Conservation (phyloP, 2,113 vertebrate genomes). For the Macaca mulatta region DNA sequence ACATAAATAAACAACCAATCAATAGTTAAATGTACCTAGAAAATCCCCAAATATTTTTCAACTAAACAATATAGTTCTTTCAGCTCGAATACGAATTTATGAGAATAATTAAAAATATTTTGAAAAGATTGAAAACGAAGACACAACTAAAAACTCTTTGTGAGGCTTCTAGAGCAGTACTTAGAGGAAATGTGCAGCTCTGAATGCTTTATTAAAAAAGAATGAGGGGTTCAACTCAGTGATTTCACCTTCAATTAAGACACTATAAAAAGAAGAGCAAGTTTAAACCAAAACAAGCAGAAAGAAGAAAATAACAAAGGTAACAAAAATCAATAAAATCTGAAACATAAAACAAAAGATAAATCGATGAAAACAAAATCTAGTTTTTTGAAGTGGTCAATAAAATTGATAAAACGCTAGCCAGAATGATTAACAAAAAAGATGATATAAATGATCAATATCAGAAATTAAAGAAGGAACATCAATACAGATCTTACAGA, state of each 20-base stretch:
- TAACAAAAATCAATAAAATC: background rate
- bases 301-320: background rate
- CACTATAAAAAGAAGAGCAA: background rate
- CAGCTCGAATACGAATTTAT: background rate
- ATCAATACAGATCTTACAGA: background rate
- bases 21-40: background rate
- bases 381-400: background rate
- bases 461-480: background rate
- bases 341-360: background rate
- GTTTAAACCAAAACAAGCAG: background rate
- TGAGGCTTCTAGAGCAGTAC: background rate
- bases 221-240: background rate
- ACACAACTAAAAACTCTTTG: background rate
- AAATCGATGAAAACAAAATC: background rate
- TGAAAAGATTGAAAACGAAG: background rate
- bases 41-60: background rate
- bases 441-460: background rate
- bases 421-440: background rate
- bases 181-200: background rate
- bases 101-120: background rate
- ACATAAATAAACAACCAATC: background rate
- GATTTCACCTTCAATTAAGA: background rate
- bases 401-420: background rate
- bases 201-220: background rate
- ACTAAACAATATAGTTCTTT: background rate